Evolutionary conservation across 2,888 invertebrate species (phyloP), one percentile per base, ranked within the genome.

Genomic region (Elegia similella): DNA sequence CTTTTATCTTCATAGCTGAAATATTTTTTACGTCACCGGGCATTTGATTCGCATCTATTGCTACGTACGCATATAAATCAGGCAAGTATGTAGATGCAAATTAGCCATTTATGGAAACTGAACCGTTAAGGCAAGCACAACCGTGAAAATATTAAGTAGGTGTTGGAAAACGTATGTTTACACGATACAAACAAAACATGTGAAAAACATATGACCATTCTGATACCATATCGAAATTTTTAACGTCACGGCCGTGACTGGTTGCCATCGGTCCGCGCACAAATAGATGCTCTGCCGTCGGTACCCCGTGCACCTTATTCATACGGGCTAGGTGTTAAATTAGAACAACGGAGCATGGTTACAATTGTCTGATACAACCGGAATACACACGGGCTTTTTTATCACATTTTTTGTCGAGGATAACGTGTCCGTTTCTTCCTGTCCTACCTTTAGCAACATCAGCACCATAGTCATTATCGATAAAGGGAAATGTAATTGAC

Each of bases 351-450:
- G 16, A 46, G 42, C 52, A 59, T 59, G 57, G 43, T 7, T 32
- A 58, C 56, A 54, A 56, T 58, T 46, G 56, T 42, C 52, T 43
- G 55, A 60, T 55, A 53, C 43, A 69, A 64, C 63, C 65, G 66
- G 68, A 69, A 66, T 67, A 60, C 54, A 55, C 57, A 46, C 59
- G 46, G 52, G 62, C 64, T 66, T 75, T 76, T 76, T 69, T 72
- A 69, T 66, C 52, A 68, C 65, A 69, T 73, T 71, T 74, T 75
- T 76, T 68, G 63, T 67, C 75, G 75, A 80, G 76, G 78, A 76
- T 70, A 81, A 80, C 82, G 32, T 59, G 76, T 76, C 62, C 54
- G 60, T 69, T 56, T 74, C 75, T 79, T 80, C 76, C 77, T 79
- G 66, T 63, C 67, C 63, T 64, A 63, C 62, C 66, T 62, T 71